These are phyloP conservation scores for Drepana falcataria DNA, from an alignment of 2,888 invertebrate genomes.

Conservation along the genomic window DNA sequence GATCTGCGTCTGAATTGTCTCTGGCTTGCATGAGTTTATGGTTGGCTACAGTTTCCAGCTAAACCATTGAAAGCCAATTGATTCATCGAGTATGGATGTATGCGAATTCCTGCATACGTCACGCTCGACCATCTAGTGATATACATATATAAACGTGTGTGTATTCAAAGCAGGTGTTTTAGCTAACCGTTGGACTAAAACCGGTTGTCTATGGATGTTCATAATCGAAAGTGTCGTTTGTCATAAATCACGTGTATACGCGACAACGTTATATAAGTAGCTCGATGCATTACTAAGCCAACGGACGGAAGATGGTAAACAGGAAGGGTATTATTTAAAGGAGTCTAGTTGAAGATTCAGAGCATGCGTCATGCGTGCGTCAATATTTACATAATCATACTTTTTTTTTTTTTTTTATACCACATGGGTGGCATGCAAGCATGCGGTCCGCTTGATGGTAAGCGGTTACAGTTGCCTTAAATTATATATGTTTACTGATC, in stretches of 20 bases:
- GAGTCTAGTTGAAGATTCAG: neutral
- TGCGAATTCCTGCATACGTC: conserved; percentile 25
- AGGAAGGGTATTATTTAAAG: conserved; percentile 19
- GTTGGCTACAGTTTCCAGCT: conserved; percentile 9
- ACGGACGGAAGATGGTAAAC: conserved; percentile 8
- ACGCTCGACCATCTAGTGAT: conserved; percentile 3
- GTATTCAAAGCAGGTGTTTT: conserved; percentile 16
- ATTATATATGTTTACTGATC: no score
- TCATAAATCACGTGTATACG: neutral
- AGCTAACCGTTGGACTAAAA: neutral
- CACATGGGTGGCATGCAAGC: no score
- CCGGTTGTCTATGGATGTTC: neutral
- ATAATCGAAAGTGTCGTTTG: neutral
- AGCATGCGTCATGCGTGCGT: neutral
- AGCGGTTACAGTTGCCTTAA: no score
- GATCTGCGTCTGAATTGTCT: no score
- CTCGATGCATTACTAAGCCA: neutral
- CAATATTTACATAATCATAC: no score
- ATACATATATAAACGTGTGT: conserved; percentile 15
- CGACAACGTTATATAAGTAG: neutral
- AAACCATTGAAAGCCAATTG: conserved; percentile 10
- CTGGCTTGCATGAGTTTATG: neutral
- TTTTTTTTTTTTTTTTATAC: no score
- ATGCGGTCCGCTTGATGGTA: no score
- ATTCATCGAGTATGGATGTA: conserved; percentile 10